Conservation (phyloP, 2,113 vertebrate species). For the Speoplatyrhinus poulsoni region DNA sequence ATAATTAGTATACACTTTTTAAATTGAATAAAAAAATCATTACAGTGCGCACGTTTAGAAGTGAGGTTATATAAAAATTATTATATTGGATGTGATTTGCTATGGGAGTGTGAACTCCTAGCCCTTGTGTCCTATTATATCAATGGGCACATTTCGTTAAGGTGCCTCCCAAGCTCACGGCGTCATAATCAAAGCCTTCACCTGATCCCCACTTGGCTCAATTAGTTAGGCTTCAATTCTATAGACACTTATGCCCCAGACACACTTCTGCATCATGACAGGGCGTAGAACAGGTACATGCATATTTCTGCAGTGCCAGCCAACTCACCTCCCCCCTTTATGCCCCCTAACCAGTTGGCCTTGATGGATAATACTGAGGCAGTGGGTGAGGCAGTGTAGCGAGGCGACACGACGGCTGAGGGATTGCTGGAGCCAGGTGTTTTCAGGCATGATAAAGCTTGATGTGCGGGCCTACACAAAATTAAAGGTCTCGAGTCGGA, state of each 20-base stretch:
- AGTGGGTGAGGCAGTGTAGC: conserved; percentile 51
- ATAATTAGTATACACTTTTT: no score
- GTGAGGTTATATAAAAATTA: no score
- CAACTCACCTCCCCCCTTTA: conserved; percentile 29
- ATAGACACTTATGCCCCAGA: conserved; percentile 20
- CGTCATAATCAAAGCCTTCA: conserved; percentile 9
- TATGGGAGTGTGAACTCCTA: neutral
- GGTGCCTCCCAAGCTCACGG: conserved; percentile 22
- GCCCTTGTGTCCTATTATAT: neutral
- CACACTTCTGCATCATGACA: conserved; percentile 27
- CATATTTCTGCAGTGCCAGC: conserved; percentile 34
- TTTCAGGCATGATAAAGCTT: conserved; percentile 81
- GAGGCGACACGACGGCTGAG: conserved; percentile 60
- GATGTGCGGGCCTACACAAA: conserved; percentile 74
- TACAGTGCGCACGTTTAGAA: no score
- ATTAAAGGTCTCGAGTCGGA: conserved; percentile 77
- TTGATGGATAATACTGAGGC: conserved; percentile 40
- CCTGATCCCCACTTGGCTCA: conserved; percentile 26
- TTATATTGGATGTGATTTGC: no score
- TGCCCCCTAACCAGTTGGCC: conserved; percentile 31
- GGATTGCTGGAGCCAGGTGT: conserved; percentile 76
- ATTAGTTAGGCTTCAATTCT: conserved; percentile 39
- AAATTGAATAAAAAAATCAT: no score
- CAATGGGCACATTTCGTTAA: neutral
- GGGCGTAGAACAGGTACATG: conserved; percentile 9